These are phyloP conservation scores for Tetrao urogallus DNA, from an alignment of 2,113 vertebrate genomes.

Conservation along the genomic window DNA sequence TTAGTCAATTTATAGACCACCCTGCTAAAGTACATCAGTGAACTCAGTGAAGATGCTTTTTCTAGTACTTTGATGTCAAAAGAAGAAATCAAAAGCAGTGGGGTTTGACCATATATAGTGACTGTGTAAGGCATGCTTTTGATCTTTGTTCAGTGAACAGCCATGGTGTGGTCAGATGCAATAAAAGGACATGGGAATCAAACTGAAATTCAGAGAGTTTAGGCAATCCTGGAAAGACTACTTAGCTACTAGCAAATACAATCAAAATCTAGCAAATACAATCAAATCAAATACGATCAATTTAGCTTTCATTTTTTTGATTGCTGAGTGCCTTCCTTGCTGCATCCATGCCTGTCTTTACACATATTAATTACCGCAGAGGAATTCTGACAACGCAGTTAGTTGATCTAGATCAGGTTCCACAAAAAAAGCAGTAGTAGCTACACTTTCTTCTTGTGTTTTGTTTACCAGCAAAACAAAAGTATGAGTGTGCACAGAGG, in stretches of 20 bases:
- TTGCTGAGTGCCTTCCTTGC: not conserved
- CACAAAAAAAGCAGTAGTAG: not conserved
- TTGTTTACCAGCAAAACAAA: not conserved
- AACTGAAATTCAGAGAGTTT: not conserved
- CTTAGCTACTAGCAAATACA: not conserved
- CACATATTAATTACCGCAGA: not conserved
- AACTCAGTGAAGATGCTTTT: conserved; percentile 70
- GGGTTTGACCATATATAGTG: conserved; percentile 71
- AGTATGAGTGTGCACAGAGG: not conserved
- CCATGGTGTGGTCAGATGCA: not conserved
- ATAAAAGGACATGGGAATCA: not conserved
- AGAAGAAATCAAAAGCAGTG: conserved; percentile 49
- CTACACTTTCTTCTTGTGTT: not conserved
- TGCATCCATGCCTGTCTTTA: not conserved
- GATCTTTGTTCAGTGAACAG: conserved; percentile 45
- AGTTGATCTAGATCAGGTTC: not conserved
- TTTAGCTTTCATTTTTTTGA: not conserved
- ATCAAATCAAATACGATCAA: not conserved
- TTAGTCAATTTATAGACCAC: conserved; percentile 77
- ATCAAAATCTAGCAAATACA: not conserved
- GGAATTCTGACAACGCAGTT: not conserved
- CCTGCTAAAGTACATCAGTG: conserved; percentile 69
- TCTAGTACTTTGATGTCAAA: conserved; percentile 71
- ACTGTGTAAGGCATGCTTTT: conserved; percentile 62
- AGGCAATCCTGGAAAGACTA: not conserved